Evolutionary conservation across 2,888 invertebrate genomes (phyloP).

Genomic region (Anthrax anthrax): DNA sequence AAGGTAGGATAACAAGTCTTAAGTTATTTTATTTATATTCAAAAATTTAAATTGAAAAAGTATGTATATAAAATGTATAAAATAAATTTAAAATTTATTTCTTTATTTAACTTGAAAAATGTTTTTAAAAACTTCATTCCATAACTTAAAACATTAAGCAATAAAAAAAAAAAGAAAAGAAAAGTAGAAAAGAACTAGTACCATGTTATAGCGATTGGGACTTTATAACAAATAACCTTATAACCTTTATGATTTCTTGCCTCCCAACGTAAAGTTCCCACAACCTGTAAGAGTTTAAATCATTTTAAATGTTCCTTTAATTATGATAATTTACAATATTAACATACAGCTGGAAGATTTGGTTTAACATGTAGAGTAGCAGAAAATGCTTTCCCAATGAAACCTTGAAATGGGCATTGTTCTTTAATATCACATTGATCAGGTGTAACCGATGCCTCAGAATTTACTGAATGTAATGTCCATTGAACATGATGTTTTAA

Average conservation of each 20-base stretch:
- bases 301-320: too few species aligned
- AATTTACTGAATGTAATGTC: constrained; percentile 25
- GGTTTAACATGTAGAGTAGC: constrained; percentile 23
- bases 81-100: not conserved
- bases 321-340: not conserved
- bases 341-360: constrained; percentile 24
- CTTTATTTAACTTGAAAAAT: too few species aligned
- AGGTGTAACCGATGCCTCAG: constrained; percentile 23
- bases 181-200: not conserved
- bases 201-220: constrained; percentile 19
- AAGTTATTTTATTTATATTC: not conserved
- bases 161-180: not conserved
- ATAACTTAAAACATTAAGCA: too few species aligned
- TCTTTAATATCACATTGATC: constrained; percentile 27
- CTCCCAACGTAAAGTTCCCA: constrained; percentile 28
- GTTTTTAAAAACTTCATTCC: not conserved
- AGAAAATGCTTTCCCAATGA: constrained; percentile 23
- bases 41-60: not conserved
- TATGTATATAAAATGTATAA: not conserved
- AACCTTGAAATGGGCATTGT: constrained; percentile 20
- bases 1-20: too few species aligned
- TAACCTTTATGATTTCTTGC: constrained; percentile 19
- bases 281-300: constrained; percentile 17
- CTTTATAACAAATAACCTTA: constrained; percentile 27
- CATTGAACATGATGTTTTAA: constrained; percentile 26